Base-by-base conservation (phyloP, 2,797 vertebrate genomes). In the Zenarchopterus dispar region DNA sequence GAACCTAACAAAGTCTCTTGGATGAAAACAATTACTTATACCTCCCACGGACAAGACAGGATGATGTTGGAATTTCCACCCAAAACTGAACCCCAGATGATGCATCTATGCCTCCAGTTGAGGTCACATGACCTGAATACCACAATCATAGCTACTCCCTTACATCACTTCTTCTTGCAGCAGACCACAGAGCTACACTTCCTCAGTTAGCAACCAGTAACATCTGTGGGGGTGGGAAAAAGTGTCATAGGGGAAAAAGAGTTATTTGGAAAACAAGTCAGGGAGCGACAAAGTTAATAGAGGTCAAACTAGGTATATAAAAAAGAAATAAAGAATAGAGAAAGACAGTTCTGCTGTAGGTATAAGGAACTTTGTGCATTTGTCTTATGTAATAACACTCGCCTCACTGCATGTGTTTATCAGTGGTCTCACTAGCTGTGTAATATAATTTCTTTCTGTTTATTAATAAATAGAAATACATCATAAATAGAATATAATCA, bases 111-210 rank as follows among this genome's bases (percentile, higher is more conserved):
- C 47, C 56, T 67, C 45, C 15, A 17, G 13, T 53, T n/a, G 42
- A 46, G 54, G 57, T 78, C 76, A 85, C 62, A 50, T 66, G 77
- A 68, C 48, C 26, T 6, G n/a, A 24, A 16, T 50, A 36, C 21
- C 17, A 66, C 67, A 81, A 54, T 85, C 36, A 49, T 23, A 73
- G 48, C 23, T 15, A 31, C 26, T 10, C 42, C 64, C 23, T 63
- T 33, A 53, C 24, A 41, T 41, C 67, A 83, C 81, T 89, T 90
- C 90, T 56, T 69, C 48, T 85, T 90, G 89, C 50, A 55, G 24
- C 6, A 48, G 11, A 8, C 64, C 16, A 36, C 26, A 43, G 10
- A 69, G 13, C 33, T 21, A 8, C 15, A 75, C 61, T 88, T 90
- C 84, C 82, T 76, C 63, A 67, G 70, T 58, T 44, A 51, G 26